Conservation (phyloP, 2,888 invertebrate genomes). For the Tuta absoluta region DNA sequence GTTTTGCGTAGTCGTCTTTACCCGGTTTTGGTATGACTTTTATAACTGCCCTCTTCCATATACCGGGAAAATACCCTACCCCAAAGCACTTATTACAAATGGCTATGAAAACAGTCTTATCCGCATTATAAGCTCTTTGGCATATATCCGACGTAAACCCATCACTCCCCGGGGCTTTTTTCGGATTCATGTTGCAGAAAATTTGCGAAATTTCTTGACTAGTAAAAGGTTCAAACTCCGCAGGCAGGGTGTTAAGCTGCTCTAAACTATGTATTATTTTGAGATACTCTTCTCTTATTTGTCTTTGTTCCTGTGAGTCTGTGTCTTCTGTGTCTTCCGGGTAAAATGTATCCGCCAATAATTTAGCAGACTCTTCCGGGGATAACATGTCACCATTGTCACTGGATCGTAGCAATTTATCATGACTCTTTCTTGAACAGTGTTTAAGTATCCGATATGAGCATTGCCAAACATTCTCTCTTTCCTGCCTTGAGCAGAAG, state of each 20-base stretch:
- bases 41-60: not conserved
- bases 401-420: not conserved
- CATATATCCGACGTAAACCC: not conserved
- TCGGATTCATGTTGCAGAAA: not conserved
- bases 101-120: not conserved
- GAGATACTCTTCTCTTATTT: not conserved
- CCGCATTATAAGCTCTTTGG: not conserved
- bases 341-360: not conserved
- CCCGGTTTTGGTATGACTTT: slow-evolving; percentile 3
- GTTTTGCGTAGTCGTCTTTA: not conserved
- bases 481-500: not conserved
- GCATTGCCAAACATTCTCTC: not conserved
- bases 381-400: not conserved
- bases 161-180: not conserved
- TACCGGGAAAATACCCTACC: not conserved
- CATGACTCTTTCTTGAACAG: not conserved
- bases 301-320: not conserved
- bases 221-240: not conserved
- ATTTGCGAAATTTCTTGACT: not conserved
- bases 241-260: not conserved
- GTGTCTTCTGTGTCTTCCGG: not conserved
- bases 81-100: not conserved
- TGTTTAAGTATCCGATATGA: not conserved
- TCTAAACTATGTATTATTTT: not conserved
- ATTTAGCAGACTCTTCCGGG: not conserved